These are phyloP conservation scores for Euglossa dilemma DNA, from an alignment of 1,140 invertebrate species.

Conservation along the genomic window DNA sequence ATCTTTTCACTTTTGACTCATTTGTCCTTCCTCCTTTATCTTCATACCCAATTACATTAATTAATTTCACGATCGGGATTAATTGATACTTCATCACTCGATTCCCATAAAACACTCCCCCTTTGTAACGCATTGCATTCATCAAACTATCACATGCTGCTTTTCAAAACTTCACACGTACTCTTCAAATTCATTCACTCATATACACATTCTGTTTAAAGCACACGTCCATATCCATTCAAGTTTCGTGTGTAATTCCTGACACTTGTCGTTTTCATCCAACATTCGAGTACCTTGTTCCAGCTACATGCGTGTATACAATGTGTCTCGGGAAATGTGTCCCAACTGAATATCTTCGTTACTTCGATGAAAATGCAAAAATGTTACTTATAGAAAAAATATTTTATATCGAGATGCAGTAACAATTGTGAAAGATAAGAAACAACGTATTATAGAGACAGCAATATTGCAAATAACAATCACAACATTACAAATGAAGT, in stretches of 20 bases:
- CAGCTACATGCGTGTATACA: too few relatives aligned
- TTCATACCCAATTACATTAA: background rate
- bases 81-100: background rate
- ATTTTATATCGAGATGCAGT: too few relatives aligned
- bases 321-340: too few relatives aligned
- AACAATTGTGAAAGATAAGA: too few relatives aligned
- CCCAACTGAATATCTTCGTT: too few relatives aligned
- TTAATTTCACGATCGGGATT: background rate
- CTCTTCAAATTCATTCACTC: background rate
- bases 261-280: background rate
- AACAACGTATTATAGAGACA: too few relatives aligned
- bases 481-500: too few relatives aligned
- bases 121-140: background rate
- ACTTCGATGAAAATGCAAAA: too few relatives aligned
- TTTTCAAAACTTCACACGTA: background rate
- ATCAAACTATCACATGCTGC: background rate
- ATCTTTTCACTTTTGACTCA: background rate
- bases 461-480: too few relatives aligned
- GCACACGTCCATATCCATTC: background rate
- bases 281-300: background rate
- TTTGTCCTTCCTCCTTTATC: background rate
- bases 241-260: background rate
- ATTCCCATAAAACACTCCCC: background rate
- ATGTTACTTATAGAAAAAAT: too few relatives aligned
- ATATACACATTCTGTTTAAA: background rate